These are phyloP conservation scores for Bathynomus jamesi DNA, from an alignment of 1,140 invertebrate species.

Conservation along the genomic window DNA sequence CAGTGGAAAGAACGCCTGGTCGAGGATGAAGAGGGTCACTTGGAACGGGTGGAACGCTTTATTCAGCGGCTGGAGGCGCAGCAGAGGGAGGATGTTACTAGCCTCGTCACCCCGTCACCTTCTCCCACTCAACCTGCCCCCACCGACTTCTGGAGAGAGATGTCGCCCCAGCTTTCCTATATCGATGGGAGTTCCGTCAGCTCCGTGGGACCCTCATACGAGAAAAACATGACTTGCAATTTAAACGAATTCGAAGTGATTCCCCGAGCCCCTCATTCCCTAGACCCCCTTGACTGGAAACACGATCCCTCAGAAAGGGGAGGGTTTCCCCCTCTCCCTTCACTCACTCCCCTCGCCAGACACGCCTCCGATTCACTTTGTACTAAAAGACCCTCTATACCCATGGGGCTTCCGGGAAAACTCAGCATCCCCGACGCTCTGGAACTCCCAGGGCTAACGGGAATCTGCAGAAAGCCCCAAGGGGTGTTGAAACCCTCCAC, in stretches of 20 bases:
- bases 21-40: neutral
- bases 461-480: slow-evolving; percentile 2
- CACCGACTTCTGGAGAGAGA: slow-evolving; percentile 40
- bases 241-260: neutral
- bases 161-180: slow-evolving; percentile 40
- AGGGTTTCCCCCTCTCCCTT: neutral
- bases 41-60: neutral
- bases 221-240: neutral
- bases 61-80: neutral
- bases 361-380: neutral
- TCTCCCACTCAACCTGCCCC: neutral
- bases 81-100: neutral
- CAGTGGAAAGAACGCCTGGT: neutral
- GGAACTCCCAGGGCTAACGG: neutral
- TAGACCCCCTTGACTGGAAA: neutral
- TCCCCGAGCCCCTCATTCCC: neutral
- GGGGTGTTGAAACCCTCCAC: slow-evolving; percentile 8
- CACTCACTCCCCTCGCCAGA: neutral
- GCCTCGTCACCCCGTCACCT: neutral
- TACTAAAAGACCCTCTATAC: slow-evolving; percentile 1
- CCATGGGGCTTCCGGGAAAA: neutral
- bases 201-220: neutral
- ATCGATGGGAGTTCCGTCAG: slow-evolving; percentile 38
- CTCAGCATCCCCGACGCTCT: slow-evolving; percentile 7
- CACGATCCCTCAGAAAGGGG: neutral